Conservation (phyloP, 2,797 vertebrate genomes). For the Enteromius thamalakanensis region DNA sequence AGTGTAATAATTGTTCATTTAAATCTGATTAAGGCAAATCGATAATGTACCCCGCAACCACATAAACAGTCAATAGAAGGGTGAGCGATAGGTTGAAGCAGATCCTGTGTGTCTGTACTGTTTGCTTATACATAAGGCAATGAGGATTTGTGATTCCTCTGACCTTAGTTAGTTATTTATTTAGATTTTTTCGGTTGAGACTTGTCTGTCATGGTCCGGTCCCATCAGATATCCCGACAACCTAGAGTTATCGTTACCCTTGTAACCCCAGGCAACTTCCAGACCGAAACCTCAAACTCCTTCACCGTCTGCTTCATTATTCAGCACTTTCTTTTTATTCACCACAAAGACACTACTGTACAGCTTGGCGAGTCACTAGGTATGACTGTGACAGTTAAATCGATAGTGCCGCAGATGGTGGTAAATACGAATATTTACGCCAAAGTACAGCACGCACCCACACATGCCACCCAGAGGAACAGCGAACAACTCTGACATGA, state of each 20-base stretch:
- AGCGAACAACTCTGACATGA: background rate
- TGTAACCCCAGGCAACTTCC: constrained; percentile 42
- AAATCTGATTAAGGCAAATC: constrained; percentile 74
- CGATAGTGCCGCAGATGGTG: constrained; percentile 6
- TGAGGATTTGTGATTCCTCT: background rate
- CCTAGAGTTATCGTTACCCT: constrained; percentile 11
- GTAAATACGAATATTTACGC: background rate
- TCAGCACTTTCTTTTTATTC: constrained; percentile 54
- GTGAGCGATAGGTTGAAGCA: constrained; percentile 36
- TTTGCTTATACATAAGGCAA: background rate
- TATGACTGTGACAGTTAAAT: constrained; percentile 54
- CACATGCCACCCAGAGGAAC: constrained; percentile 11
- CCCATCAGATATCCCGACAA: constrained; percentile 1
- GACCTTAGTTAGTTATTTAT: background rate
- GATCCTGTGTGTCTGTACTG: constrained; percentile 18
- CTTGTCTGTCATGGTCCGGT: background rate
- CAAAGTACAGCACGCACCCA: constrained; percentile 12
- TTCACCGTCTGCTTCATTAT: constrained; percentile 50
- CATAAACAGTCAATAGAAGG: constrained; percentile 46
- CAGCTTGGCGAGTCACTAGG: constrained; percentile 35
- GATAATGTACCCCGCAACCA: constrained; percentile 53
- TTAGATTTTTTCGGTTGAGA: background rate
- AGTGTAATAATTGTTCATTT: constrained; percentile 73
- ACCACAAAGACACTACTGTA: constrained; percentile 46
- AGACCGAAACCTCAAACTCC: constrained; percentile 28